Evolutionary conservation across 2,113 vertebrate genomes (phyloP).

Genomic region (Procavia capensis): DNA sequence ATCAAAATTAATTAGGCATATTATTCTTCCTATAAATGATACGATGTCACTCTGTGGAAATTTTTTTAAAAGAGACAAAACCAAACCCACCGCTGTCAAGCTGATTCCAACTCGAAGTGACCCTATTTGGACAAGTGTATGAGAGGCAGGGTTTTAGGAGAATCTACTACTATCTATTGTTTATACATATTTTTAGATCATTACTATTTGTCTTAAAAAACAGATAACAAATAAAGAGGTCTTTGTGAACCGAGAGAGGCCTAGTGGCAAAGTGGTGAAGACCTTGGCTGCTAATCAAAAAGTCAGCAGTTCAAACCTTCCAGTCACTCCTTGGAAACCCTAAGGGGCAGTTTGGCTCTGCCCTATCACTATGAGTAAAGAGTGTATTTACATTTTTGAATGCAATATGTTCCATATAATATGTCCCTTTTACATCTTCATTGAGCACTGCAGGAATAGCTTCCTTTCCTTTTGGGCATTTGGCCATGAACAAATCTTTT

Average conservation of each 20-base stretch:
- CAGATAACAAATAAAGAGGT: neutral
- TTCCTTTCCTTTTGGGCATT: neutral
- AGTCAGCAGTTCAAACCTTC: too few relatives aligned
- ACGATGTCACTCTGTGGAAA: neutral
- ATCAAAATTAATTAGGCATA: neutral
- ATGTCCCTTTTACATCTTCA: neutral
- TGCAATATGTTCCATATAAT: neutral
- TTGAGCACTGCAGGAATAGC: neutral
- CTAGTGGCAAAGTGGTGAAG: too few relatives aligned
- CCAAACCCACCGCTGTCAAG: too few relatives aligned
- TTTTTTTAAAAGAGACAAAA: too few relatives aligned
- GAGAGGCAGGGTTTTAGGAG: neutral
- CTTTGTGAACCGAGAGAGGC: neutral
- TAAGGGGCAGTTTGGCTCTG: too few relatives aligned
- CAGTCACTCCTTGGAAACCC: too few relatives aligned
- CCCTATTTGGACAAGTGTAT: neutral
- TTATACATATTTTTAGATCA: neutral
- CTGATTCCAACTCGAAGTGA: too few relatives aligned
- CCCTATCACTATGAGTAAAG: neutral
- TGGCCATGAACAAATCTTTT: neutral
- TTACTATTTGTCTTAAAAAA: neutral
- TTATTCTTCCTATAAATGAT: neutral
- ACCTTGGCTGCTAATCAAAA: too few relatives aligned
- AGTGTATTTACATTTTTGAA: neutral
- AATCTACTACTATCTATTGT: neutral